Conservation (phyloP, 1,140 invertebrate genomes). For the Diachasmimorpha longicaudata region DNA sequence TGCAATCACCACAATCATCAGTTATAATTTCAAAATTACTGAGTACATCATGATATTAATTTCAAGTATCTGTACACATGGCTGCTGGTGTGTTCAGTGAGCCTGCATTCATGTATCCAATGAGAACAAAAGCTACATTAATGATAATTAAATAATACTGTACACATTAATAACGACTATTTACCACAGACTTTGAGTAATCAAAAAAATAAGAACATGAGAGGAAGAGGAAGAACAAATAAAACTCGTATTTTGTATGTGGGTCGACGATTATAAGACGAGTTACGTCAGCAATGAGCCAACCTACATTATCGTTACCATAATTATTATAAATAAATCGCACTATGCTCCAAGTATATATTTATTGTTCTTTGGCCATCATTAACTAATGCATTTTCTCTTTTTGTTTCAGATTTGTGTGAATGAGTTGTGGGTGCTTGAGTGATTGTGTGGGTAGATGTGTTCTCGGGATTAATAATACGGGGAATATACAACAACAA, state of each 20-base stretch:
- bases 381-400: slow-evolving; percentile 19
- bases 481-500: too few species aligned
- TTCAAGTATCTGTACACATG: background rate
- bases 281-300: slow-evolving; percentile 17
- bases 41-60: too few species aligned
- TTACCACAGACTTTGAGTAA: slow-evolving; percentile 48
- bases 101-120: background rate
- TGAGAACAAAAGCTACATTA: background rate
- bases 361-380: slow-evolving; percentile 31
- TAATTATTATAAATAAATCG: slow-evolving; percentile 57
- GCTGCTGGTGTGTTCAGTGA: background rate
- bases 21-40: too few species aligned
- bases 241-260: slow-evolving; percentile 50
- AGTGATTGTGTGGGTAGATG: slow-evolving; percentile 11
- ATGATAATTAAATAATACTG: background rate
- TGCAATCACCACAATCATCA: too few species aligned
- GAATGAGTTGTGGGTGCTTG: slow-evolving; percentile 23
- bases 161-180: slow-evolving; percentile 27
- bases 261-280: slow-evolving; percentile 32
- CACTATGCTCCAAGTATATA: slow-evolving; percentile 54
- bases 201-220: slow-evolving; percentile 27
- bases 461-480: background rate
- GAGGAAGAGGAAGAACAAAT: background rate
- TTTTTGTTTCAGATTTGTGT: slow-evolving; percentile 43
- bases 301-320: slow-evolving; percentile 45